These are phyloP conservation scores for Spongilla lacustris DNA, from an alignment of 37 sponge, comb jelly and placozoan genomes.

Conservation along the genomic window DNA sequence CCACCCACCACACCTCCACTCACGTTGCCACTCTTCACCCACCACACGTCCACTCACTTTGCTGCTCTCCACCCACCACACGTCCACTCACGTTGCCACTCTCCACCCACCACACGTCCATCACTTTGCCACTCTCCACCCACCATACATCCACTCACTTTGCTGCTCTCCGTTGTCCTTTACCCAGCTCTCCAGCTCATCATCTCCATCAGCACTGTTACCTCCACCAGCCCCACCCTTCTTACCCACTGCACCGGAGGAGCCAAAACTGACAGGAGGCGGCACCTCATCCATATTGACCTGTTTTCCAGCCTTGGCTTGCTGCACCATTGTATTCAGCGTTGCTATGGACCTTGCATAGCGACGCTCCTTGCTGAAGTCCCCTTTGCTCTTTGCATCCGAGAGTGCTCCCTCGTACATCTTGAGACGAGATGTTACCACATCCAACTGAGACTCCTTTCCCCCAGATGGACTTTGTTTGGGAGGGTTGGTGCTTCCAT, in stretches of 20 bases:
- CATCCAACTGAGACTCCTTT: not conserved
- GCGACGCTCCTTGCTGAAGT: constrained; percentile 27
- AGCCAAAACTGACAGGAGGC: constrained; percentile 11
- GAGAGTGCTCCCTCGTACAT: constrained; percentile 42
- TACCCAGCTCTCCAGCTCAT: constrained; percentile 6
- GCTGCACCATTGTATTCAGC: constrained; percentile 24
- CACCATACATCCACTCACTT: not conserved
- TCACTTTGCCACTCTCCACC: not conserved
- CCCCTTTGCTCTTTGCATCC: constrained; percentile 35
- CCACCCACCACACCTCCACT: not conserved
- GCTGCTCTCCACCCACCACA: not conserved
- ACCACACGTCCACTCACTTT: not conserved
- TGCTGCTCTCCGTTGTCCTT: not conserved
- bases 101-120: not conserved
- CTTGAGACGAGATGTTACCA: constrained; percentile 8
- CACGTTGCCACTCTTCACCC: too few relatives aligned
- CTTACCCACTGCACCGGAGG: not conserved
- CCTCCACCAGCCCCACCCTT: not conserved
- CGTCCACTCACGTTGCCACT: not conserved
- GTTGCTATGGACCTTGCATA: constrained; percentile 24
- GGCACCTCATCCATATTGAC: constrained; percentile 47
- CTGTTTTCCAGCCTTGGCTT: constrained; percentile 25
- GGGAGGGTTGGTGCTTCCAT: not conserved
- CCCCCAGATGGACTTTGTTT: not conserved
- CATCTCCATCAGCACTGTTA: not conserved